Conservation (phyloP, 2,797 vertebrate genomes). For the Tadarida brasiliensis region DNA sequence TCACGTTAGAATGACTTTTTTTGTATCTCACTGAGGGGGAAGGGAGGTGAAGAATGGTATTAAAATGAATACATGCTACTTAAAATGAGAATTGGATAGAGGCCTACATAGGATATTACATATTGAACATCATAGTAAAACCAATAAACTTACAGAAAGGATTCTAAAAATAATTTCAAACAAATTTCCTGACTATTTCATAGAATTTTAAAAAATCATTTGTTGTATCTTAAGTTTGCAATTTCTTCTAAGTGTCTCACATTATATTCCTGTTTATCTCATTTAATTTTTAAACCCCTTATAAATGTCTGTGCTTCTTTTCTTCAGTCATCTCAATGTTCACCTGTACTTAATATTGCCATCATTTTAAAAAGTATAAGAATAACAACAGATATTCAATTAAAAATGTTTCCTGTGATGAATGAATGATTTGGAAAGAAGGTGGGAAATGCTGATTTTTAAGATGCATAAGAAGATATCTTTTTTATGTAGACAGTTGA, state of each 20-base stretch:
- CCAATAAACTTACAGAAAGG: neutral
- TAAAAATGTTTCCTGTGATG: neutral
- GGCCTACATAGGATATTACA: neutral
- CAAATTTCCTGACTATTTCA: neutral
- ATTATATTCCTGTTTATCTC: conserved; percentile 29
- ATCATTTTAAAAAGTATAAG: neutral
- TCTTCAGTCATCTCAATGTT: neutral
- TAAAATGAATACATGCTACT: neutral
- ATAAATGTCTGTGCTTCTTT: neutral
- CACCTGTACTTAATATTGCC: neutral
- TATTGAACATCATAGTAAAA: neutral
- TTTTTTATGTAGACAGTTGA: neutral
- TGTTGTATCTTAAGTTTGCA: neutral
- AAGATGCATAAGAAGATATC: neutral
- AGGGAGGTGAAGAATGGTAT: neutral
- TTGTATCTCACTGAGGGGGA: neutral
- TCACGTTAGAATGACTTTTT: neutral
- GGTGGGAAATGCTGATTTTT: conserved; percentile 17
- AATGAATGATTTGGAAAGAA: neutral
- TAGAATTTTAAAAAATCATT: neutral
- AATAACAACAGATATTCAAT: neutral
- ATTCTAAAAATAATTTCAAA: neutral
- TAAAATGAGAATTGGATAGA: neutral
- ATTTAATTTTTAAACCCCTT: conserved; percentile 27
- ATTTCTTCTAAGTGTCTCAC: neutral